phyloP scores from a whole-genome alignment of 2,113 vertebrate genomes.

The Castor canadensis region DNA sequence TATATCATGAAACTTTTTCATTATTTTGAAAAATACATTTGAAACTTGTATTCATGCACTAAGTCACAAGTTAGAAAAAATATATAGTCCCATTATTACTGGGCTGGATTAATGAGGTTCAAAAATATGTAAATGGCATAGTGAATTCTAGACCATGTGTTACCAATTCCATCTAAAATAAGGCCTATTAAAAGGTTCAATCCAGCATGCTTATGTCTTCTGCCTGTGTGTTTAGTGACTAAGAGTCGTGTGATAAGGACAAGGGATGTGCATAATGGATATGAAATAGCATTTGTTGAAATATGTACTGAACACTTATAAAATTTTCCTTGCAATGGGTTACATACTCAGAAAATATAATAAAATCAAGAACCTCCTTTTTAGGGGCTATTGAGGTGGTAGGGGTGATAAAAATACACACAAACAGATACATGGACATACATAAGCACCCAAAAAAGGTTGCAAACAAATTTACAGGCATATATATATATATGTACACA shows the following conservation, averaged over 20 bases:
- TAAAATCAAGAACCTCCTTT: neutral
- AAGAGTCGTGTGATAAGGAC: neutral
- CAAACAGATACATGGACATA: neutral
- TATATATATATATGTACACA: neutral
- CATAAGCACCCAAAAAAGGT: neutral
- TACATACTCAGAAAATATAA: neutral
- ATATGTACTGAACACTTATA: neutral
- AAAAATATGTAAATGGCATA: constrained; percentile 53
- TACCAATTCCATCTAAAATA: neutral
- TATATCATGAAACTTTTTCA: constrained; percentile 18
- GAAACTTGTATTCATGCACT: constrained; percentile 45
- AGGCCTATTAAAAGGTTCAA: neutral
- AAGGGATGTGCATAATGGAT: neutral
- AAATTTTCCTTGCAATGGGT: neutral
- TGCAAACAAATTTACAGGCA: neutral
- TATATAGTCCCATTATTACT: constrained; percentile 6
- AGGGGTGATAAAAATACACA: neutral
- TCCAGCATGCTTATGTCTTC: neutral
- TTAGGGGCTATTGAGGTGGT: neutral
- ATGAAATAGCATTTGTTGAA: neutral
- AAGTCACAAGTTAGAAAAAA: constrained; percentile 57
- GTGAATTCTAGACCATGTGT: constrained; percentile 50
- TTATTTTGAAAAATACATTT: constrained; percentile 65
- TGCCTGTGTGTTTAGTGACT: neutral
- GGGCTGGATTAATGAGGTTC: constrained; percentile 62